Conservation (phyloP, 1,140 invertebrate species). For the Popillia japonica region DNA sequence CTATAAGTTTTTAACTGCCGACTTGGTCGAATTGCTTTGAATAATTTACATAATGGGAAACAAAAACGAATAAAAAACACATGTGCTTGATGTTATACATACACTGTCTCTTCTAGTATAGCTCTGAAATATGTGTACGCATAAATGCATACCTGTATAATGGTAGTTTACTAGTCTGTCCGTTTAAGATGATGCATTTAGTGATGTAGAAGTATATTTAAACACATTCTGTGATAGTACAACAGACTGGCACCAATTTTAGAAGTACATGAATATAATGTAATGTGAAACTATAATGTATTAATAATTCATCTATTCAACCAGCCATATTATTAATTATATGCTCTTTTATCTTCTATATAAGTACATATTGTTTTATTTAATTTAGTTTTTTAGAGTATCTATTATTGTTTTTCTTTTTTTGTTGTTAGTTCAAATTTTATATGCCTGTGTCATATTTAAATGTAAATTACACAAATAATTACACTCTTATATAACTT, state of each 20-base stretch:
- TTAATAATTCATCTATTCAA: constrained; percentile 8
- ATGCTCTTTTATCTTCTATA: constrained; percentile 19
- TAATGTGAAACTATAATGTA: constrained; percentile 25
- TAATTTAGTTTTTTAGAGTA: neutral
- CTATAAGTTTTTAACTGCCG: too few relatives aligned
- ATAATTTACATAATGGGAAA: too few relatives aligned
- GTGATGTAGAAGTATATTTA: constrained; percentile 41
- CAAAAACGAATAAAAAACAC: constrained; percentile 3
- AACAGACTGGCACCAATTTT: constrained; percentile 53
- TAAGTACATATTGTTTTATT: constrained; percentile 15
- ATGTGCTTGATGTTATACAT: neutral
- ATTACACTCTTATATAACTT: too few relatives aligned
- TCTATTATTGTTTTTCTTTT: neutral
- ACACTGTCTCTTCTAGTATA: constrained; percentile 36
- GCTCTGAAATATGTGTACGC: constrained; percentile 25
- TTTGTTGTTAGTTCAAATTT: neutral
- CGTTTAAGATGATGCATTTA: neutral
- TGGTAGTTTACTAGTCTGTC: constrained; percentile 13
- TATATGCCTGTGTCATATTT: neutral
- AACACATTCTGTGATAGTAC: constrained; percentile 54
- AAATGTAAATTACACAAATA: neutral
- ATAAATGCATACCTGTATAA: constrained; percentile 35
- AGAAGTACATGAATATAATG: constrained; percentile 30
- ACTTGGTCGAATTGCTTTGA: too few relatives aligned
- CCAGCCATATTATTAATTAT: constrained; percentile 2